These are phyloP conservation scores for Oryzias curvinotus DNA, from an alignment of 2,113 vertebrate genomes.

Conservation along the genomic window DNA sequence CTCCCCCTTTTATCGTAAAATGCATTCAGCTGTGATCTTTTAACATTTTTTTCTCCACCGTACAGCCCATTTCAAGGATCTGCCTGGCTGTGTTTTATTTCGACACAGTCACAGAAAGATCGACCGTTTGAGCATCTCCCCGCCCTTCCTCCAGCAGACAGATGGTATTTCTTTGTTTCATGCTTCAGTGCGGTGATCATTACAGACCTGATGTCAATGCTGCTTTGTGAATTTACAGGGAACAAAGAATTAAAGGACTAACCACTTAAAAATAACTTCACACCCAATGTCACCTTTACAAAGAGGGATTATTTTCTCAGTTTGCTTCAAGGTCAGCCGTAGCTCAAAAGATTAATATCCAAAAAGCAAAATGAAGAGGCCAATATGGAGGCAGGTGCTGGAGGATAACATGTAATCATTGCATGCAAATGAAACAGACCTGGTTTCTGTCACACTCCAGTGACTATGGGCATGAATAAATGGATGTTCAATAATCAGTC, in stretches of 20 bases:
- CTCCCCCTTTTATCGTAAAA: slow-evolving; percentile 76
- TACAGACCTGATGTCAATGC: slow-evolving; percentile 56
- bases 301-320: slow-evolving; percentile 4
- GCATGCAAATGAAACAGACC: slow-evolving; percentile 64
- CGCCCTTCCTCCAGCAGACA: slow-evolving; percentile 60
- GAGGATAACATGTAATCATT: slow-evolving; percentile 55
- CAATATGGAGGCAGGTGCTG: slow-evolving; percentile 77
- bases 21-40: slow-evolving; percentile 64
- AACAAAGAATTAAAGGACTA: slow-evolving; percentile 46
- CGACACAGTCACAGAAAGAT: slow-evolving; percentile 45
- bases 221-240: slow-evolving; percentile 56
- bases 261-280: slow-evolving; percentile 36
- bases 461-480: slow-evolving; percentile 23
- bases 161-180: slow-evolving; percentile 68
- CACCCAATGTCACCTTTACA: slow-evolving; percentile 21
- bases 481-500: slow-evolving; percentile 14
- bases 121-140: slow-evolving; percentile 40
- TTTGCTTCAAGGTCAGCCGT: slow-evolving; percentile 12
- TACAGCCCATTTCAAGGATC: slow-evolving; percentile 59
- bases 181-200: slow-evolving; percentile 67
- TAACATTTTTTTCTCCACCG: slow-evolving; percentile 30
- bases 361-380: slow-evolving; percentile 55
- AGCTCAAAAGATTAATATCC: slow-evolving; percentile 45
- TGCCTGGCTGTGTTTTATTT: slow-evolving; percentile 74
- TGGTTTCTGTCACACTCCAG: slow-evolving; percentile 44